Evolutionary conservation across 2,113 vertebrate genomes (phyloP).

Genomic region (Hoplias malabaricus): DNA sequence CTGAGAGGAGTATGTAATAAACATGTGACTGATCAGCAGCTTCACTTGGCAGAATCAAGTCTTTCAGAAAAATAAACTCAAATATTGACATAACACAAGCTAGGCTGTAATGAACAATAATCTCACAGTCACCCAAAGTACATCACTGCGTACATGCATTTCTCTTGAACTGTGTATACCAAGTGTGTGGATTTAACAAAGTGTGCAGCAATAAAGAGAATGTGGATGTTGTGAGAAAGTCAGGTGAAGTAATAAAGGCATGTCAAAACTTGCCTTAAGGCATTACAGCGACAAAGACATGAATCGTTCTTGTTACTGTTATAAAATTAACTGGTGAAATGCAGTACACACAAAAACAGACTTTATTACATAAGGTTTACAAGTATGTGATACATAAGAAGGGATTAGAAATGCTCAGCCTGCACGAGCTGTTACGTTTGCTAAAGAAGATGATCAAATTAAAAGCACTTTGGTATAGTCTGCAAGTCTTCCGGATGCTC

Average conservation of each 20-base stretch:
- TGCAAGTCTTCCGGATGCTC: too few species aligned
- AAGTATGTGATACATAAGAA: neutral
- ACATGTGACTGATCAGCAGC: neutral
- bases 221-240: conserved; percentile 48
- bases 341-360: neutral
- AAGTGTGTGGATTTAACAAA: neutral
- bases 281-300: neutral
- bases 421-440: neutral
- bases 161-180: neutral
- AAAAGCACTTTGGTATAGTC: neutral
- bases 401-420: neutral
- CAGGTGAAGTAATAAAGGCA: conserved; percentile 39
- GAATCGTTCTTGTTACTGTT: neutral
- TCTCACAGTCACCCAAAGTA: neutral
- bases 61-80: conserved; percentile 29
- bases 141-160: neutral
- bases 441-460: neutral
- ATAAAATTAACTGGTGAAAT: neutral
- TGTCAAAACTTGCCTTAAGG: conserved; percentile 43
- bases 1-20: neutral
- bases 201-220: conserved; percentile 55
- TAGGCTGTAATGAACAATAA: neutral
- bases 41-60: conserved; percentile 5
- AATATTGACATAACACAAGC: conserved; percentile 22
- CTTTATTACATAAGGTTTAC: neutral